phyloP scores from a whole-genome alignment of 1,140 invertebrate genomes.

The Camponotus vicinus region DNA sequence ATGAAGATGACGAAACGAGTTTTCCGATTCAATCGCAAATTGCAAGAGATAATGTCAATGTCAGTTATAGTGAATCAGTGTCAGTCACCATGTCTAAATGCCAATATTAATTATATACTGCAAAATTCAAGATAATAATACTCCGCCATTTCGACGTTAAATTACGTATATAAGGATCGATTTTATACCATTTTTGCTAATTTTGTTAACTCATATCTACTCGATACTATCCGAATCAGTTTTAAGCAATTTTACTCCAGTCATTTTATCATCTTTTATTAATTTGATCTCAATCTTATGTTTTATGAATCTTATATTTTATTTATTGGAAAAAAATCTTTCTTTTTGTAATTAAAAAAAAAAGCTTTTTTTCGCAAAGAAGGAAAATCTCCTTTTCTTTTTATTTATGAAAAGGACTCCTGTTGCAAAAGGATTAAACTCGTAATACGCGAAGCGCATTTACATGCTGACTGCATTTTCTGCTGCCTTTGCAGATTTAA shows the following conservation, averaged over 20 bases:
- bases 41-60: conserved; percentile 42
- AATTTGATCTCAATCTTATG: not conserved
- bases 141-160: conserved; percentile 20
- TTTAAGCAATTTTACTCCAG: not conserved
- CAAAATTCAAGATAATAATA: conserved; percentile 38
- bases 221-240: too few species aligned
- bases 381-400: not conserved
- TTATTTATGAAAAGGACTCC: not conserved
- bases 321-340: not conserved
- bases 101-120: conserved; percentile 44
- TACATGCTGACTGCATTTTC: conserved; percentile 35
- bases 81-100: conserved; percentile 43
- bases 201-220: not conserved
- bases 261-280: not conserved
- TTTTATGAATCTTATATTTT: not conserved
- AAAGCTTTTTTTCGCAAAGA: not conserved
- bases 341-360: not conserved
- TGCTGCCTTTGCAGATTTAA: conserved; percentile 13
- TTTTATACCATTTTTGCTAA: conserved; percentile 36
- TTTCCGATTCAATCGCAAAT: conserved; percentile 32
- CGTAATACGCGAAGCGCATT: not conserved
- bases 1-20: conserved; percentile 9
- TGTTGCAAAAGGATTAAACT: not conserved
- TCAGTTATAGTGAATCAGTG: conserved; percentile 50
- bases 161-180: conserved; percentile 21